Conservation (phyloP, 2,797 vertebrate genomes). For the Adrianichthys oophorus region DNA sequence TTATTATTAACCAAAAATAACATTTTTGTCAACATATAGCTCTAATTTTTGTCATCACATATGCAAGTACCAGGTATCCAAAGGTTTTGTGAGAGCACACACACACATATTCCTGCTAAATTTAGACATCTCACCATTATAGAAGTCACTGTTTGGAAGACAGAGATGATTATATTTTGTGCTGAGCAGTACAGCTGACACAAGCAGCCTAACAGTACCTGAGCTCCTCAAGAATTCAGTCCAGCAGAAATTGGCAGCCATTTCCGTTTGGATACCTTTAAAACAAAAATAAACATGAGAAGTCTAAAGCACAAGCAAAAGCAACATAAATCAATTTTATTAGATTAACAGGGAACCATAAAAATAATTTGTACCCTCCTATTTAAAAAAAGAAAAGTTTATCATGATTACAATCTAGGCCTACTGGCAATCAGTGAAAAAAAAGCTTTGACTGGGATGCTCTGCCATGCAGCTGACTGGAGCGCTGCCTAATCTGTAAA, state of each 20-base stretch:
- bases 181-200: background rate
- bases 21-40: no score
- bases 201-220: slow-evolving; percentile 77
- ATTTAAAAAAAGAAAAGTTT: slow-evolving; percentile 7
- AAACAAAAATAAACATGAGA: slow-evolving; percentile 31
- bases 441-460: slow-evolving; percentile 21
- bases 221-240: slow-evolving; percentile 80
- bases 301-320: background rate
- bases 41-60: no score
- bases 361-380: background rate
- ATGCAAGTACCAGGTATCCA: no score
- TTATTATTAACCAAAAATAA: no score
- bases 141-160: background rate
- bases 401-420: slow-evolving; percentile 19
- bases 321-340: background rate
- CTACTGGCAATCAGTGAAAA: slow-evolving; percentile 13
- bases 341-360: background rate
- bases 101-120: no score
- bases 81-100: no score
- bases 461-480: slow-evolving; percentile 31
- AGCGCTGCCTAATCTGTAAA: slow-evolving; percentile 48
- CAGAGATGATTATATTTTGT: background rate
- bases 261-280: slow-evolving; percentile 83
- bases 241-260: slow-evolving; percentile 82
- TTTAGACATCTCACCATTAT: no score